phyloP scores from a whole-genome alignment of 2,888 invertebrate genomes.

The Drosophila anceps region DNA sequence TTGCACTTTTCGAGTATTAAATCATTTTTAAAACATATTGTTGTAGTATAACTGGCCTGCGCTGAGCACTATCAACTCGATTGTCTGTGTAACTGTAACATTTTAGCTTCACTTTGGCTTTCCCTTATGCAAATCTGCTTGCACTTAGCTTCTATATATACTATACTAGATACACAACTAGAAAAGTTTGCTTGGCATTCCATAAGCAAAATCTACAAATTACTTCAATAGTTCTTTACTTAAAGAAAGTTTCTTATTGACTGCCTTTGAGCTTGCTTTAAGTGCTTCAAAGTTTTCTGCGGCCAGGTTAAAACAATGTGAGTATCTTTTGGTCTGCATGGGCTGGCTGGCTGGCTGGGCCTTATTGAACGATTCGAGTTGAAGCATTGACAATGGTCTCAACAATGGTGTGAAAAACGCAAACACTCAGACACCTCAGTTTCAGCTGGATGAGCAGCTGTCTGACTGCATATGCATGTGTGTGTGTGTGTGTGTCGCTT shows the following conservation, averaged over 20 bases:
- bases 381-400: conserved; percentile 30
- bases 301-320: conserved; percentile 16
- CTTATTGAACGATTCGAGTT: conserved; percentile 14
- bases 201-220: no score
- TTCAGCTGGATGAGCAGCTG: conserved; percentile 46
- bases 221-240: neutral
- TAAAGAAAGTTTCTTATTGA: neutral
- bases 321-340: conserved; percentile 25
- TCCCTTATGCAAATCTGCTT: neutral
- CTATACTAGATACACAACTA: neutral
- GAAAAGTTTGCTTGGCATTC: neutral
- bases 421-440: conserved; percentile 73
- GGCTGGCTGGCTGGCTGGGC: no score
- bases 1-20: no score
- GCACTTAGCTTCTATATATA: neutral
- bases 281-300: conserved; percentile 2
- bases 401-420: conserved; percentile 60
- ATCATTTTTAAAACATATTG: no score
- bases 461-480: conserved; percentile 24
- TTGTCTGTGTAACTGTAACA: no score
- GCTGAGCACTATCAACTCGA: no score
- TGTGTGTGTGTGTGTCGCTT: conserved; percentile 33
- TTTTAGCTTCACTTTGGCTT: no score
- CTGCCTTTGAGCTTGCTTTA: neutral
- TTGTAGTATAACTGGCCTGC: no score